Percentiles rank a stretch among this genome's conserved stretches.
Evolutionary conservation across 1,140 invertebrate genomes (phyloP).

Genomic region (Macrosteles quadrilineatus): DNA sequence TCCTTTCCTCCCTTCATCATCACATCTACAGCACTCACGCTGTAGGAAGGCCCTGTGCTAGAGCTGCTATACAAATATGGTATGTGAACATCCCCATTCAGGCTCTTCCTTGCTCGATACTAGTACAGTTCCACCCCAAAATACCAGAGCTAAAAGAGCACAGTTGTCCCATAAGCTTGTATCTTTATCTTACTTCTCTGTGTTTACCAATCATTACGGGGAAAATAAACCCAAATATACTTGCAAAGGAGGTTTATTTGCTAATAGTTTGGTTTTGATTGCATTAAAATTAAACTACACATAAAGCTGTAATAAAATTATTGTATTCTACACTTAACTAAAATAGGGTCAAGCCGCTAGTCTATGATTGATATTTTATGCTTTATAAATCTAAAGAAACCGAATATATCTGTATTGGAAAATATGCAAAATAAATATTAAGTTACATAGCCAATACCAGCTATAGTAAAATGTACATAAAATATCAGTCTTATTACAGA

Average conservation of each 20-base stretch:
- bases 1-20: no score
- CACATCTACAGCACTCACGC: no score
- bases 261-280: neutral
- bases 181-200: no score
- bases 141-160: no score
- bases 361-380: no score
- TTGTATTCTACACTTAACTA: neutral
- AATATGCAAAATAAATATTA: neutral
- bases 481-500: slow-evolving; percentile 17
- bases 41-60: no score
- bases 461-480: slow-evolving; percentile 1
- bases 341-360: no score
- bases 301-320: neutral
- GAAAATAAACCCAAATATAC: neutral
- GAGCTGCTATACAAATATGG: no score
- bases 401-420: neutral
- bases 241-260: slow-evolving; percentile 3
- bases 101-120: no score
- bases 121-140: no score
- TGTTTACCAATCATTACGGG: neutral
- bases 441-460: slow-evolving; percentile 7
- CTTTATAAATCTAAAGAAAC: neutral
- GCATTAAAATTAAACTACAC: neutral
- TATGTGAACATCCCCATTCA: no score
- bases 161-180: no score